These are phyloP conservation scores for Resseliella maxima DNA, from an alignment of 2,888 invertebrate species.

Conservation along the genomic window DNA sequence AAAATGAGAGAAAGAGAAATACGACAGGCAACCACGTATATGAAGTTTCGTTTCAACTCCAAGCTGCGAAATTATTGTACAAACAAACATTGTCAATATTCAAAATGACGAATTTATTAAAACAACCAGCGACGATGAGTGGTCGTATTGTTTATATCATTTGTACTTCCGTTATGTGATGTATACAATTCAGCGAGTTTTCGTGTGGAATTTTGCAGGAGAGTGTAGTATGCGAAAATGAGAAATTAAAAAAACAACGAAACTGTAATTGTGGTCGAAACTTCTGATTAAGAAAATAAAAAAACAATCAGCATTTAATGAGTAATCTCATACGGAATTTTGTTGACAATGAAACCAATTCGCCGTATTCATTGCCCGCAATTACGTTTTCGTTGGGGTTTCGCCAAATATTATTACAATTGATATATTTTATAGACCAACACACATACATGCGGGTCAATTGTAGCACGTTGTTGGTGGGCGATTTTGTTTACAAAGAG, in stretches of 20 bases:
- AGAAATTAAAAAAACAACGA: too few species aligned
- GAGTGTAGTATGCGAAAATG: too few species aligned
- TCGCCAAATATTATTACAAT: not conserved
- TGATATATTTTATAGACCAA: not conserved
- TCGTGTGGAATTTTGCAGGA: too few species aligned
- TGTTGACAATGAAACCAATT: not conserved
- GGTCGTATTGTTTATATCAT: not conserved
- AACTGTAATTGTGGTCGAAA: too few species aligned
- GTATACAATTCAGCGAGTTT: not conserved
- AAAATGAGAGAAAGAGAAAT: not conserved
- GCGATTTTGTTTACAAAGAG: not conserved
- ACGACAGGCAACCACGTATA: not conserved
- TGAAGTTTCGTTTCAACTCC: not conserved
- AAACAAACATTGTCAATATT: slow-evolving; percentile 36
- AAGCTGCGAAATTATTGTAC: slow-evolving; percentile 8
- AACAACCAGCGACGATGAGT: not conserved
- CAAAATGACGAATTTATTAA: not conserved
- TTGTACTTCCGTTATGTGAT: not conserved
- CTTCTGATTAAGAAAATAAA: not conserved
- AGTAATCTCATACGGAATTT: not conserved
- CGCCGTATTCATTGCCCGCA: not conserved
- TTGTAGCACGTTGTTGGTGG: not conserved
- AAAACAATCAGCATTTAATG: not conserved
- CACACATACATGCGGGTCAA: not conserved
- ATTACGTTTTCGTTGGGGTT: not conserved